Base-by-base conservation (phyloP, 2,888 invertebrate genomes). In the Netelia melanura region DNA sequence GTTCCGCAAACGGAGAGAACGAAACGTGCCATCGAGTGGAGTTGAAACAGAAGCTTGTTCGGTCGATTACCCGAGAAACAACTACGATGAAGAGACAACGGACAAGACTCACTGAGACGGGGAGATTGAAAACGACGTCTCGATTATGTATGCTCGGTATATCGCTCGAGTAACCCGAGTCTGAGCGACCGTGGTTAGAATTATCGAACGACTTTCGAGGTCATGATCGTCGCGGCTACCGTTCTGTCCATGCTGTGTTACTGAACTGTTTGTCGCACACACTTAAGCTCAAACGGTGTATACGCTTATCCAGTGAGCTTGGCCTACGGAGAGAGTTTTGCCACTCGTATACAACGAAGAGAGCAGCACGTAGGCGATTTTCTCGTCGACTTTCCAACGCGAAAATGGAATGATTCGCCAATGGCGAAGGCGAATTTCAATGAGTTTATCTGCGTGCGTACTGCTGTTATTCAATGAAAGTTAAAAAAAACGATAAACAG, bases 141-240 rank as follows among this genome's bases (percentile, higher is more conserved):
- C 78, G 78, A 89, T 92, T 90, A 91, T 88, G 90, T 90, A 90
- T 91, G 86, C 89, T 85, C 79, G 61, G 78, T 83, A 89, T 65
- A 86, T 90, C 86, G 87, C 83, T 86, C 86, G 84, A 76, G 86
- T 90, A 90, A 90, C 86, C 89, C 86, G 80, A 76, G 89, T 78
- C 77, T 78, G 68, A 72, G 67, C 65, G 84, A 88, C 87, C 90
- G 90, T 89, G 91, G 83, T 81, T 89, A 82, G 91, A 92, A 93
- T 93, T 86, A 89, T 90, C 90, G 90, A 92, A 90, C 79, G 86
- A 88, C 89, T 91, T 92, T 92, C 91, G 91, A 92, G 92, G 92
- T 92, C 91, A 92, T 87, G 89, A 91, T 91, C 90, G 89, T 80
- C 71, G 75, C 17, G 64, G 74, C 86, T 76, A 85, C 84, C 84